Percentiles rank a stretch among this genome's conserved stretches.
Evolutionary conservation across 2,113 vertebrate species (phyloP).

Genomic region (Tetrax tetrax): DNA sequence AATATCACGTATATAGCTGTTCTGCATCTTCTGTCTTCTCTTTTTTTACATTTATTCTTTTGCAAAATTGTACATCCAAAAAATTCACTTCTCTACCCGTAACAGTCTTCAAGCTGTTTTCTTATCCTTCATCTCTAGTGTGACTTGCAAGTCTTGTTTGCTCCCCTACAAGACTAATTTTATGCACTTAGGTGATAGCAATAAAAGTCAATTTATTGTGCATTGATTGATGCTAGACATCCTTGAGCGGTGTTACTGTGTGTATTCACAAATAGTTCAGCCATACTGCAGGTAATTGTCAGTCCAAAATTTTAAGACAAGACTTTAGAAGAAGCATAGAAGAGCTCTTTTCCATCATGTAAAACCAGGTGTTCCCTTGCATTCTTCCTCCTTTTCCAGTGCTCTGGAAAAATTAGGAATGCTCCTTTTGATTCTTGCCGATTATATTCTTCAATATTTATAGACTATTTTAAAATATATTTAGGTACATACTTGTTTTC

Average conservation of each 20-base stretch:
- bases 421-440: not conserved
- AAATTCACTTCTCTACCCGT: not conserved
- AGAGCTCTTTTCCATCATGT: not conserved
- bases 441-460: not conserved
- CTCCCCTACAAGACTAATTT: not conserved
- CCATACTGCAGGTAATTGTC: not conserved
- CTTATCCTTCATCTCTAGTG: not conserved
- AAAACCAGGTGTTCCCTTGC: not conserved
- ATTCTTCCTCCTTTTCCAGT: not conserved
- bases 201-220: not conserved
- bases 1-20: not conserved
- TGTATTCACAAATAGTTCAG: not conserved
- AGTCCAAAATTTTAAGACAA: not conserved
- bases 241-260: not conserved
- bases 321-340: not conserved
- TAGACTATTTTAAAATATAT: not conserved
- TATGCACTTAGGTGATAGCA: not conserved
- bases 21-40: not conserved
- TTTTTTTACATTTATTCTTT: not conserved
- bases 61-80: not conserved
- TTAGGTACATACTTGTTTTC: not conserved
- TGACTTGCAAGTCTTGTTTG: not conserved
- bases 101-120: not conserved
- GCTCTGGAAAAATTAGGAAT: not conserved
- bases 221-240: not conserved